Base-by-base conservation (phyloP, 1,140 invertebrate species). In the Drosophila chauvacae region DNA sequence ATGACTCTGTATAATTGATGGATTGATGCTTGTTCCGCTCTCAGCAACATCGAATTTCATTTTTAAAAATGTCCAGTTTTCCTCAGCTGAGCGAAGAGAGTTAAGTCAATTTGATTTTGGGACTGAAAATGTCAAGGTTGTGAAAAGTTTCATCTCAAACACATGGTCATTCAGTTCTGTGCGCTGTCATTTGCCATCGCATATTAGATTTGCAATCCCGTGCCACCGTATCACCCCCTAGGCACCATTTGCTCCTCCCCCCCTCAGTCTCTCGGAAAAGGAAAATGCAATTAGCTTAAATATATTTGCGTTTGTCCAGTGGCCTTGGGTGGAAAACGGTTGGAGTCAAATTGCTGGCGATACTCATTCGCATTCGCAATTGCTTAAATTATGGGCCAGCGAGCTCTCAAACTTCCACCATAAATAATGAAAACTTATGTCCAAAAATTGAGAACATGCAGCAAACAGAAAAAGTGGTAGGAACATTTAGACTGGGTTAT, bases 1-100 rank as follows among this genome's bases (percentile, higher is more conserved):
- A 87, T 86, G 70, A 79, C 44, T 82, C 62, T 87, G 48, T 83
- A 74, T 80, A 88, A 80, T 87, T 87, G 61, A 87, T 83, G 68
- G 71, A 80, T 87, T 77, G 56, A 18, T 60, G 55, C 61, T 81
- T 68, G 51, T 77, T 68, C 39, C 47, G 18, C 23, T 58, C 37
- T 45, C 37, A 55, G 61, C 62, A 81, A 65, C 53, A 69, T 62
- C 18, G 26, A 51, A 53, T 72, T 77, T 50, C 33, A 80, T 33
- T 63, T 57, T 66, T 47, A 55, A 70, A 66, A 60, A 64, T 41
- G 58, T 33, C 35, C 14, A 39, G 11, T 39, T 20, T 47, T 18
- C 16, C 35, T 14, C 11, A 44, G 37, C 13, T 37, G 23, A 23
- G 35, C 13, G 28, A 2, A 37, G 61, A 23, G 53, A 44, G 44